Conservation (phyloP, 2,113 vertebrate genomes). For the Hemichromis elongatus region DNA sequence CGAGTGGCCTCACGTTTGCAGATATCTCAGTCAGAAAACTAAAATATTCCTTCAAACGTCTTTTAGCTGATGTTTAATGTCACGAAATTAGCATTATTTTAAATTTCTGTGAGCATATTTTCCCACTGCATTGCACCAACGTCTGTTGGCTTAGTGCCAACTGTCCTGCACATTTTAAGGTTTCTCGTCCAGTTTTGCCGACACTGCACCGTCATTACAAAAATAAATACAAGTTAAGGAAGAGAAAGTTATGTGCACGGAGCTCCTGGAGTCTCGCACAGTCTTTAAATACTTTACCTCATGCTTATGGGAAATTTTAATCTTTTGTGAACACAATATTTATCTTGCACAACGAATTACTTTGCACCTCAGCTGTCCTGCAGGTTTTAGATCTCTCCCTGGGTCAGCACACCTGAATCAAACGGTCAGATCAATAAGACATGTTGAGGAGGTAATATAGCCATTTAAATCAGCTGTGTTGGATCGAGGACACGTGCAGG, state of each 20-base stretch:
- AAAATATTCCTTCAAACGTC: not conserved
- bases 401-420: too few species aligned
- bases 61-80: not conserved
- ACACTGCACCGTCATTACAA: not conserved
- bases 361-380: not conserved
- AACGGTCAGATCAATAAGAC: too few species aligned
- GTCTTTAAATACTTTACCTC: not conserved
- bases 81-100: not conserved
- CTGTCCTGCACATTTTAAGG: not conserved
- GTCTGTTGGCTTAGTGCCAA: not conserved
- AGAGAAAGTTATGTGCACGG: not conserved
- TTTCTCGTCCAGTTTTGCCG: not conserved
- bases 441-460: too few species aligned
- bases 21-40: not conserved
- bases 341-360: not conserved
- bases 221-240: not conserved
- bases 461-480: too few species aligned
- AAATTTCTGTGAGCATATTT: accelerated
- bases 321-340: not conserved
- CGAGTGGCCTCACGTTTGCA: not conserved
- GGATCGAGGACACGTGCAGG: too few species aligned
- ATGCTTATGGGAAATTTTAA: not conserved
- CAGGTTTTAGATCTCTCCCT: too few species aligned
- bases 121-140: not conserved
- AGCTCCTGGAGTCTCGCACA: not conserved